Conservation (phyloP, 2,888 invertebrate genomes). For the Hecatera dysodea region DNA sequence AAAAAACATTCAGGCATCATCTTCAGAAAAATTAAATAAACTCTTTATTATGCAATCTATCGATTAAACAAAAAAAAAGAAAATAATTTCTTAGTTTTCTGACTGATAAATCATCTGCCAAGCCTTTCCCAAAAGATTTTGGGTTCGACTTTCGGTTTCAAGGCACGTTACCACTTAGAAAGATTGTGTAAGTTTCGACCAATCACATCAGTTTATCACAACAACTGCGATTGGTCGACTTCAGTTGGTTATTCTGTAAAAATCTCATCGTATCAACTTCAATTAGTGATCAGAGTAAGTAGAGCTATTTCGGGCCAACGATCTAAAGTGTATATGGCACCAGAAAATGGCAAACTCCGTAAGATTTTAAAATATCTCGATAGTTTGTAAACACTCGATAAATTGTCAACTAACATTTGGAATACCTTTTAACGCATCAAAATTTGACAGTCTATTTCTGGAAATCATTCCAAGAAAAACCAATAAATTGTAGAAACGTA, state of each 20-base stretch:
- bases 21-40: constrained; percentile 34
- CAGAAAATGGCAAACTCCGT: no score
- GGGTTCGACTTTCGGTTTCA: neutral
- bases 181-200: neutral
- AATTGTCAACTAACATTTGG: no score
- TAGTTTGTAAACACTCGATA: no score
- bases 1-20: constrained; percentile 50
- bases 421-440: no score
- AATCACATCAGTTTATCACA: neutral
- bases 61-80: constrained; percentile 13
- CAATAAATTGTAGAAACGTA: no score
- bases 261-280: neutral
- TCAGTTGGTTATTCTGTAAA: neutral
- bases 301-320: no score
- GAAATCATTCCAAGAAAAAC: no score
- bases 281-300: no score
- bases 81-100: neutral
- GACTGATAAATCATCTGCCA: neutral
- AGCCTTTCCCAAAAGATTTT: neutral
- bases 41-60: constrained; percentile 46
- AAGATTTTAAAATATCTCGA: no score
- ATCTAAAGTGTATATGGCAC: no score
- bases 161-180: neutral
- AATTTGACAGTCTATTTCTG: no score
- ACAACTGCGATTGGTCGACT: neutral